These are phyloP conservation scores for Okamejei kenojei DNA, from an alignment of 2,797 vertebrate genomes.

Conservation along the genomic window DNA sequence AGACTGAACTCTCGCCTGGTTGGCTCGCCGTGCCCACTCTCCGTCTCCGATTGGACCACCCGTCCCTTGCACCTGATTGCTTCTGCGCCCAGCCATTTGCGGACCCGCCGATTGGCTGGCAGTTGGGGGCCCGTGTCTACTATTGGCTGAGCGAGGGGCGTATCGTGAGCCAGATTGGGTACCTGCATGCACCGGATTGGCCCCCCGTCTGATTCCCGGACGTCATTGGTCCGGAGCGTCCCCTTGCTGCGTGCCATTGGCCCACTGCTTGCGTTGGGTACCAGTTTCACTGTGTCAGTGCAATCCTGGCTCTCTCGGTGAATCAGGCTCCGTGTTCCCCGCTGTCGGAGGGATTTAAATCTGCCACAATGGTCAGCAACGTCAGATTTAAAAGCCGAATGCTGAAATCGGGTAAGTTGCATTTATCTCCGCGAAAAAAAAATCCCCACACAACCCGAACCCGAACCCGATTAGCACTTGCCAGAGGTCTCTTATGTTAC, in stretches of 20 bases:
- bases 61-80: constrained; percentile 2
- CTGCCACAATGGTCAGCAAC: constrained; percentile 74
- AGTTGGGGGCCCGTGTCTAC: rapidly evolving
- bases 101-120: background rate
- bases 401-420: constrained; percentile 78
- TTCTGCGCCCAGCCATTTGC: too few species aligned
- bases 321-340: background rate
- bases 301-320: constrained; percentile 12
- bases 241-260: background rate
- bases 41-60: background rate
- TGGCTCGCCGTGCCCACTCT: background rate
- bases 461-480: background rate
- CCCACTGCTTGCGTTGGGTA: background rate
- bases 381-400: constrained; percentile 86
- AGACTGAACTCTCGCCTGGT: too few species aligned
- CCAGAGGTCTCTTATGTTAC: background rate
- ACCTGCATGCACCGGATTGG: background rate
- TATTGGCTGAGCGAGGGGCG: background rate
- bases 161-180: background rate
- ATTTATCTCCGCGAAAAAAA: background rate
- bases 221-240: background rate
- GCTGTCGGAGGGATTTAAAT: constrained; percentile 37
- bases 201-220: too few species aligned
- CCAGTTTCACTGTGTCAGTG: constrained; percentile 28
- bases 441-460: too few species aligned